phyloP scores from a whole-genome alignment of 2,797 vertebrate species.

The Cyclopterus lumpus region DNA sequence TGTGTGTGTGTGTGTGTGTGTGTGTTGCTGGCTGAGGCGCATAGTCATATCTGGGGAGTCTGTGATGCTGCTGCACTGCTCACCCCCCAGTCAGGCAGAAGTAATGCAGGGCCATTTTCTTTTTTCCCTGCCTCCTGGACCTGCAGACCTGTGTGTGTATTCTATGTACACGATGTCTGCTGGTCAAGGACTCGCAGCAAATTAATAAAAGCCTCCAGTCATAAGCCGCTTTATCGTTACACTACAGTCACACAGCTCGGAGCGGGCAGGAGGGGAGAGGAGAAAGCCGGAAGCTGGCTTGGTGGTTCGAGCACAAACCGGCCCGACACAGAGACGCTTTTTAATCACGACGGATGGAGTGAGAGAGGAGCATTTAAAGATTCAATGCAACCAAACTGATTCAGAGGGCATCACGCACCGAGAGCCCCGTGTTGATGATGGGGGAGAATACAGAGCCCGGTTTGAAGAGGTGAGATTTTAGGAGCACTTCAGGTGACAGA shows the following conservation, averaged over 20 bases:
- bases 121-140: slow-evolving; percentile 58
- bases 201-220: slow-evolving; percentile 53
- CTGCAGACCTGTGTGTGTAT: slow-evolving; percentile 4
- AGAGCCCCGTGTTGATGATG: neutral
- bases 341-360: neutral
- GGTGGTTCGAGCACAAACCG: neutral
- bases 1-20: slow-evolving; percentile 17
- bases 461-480: neutral
- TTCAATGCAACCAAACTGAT: neutral
- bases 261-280: neutral
- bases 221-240: slow-evolving; percentile 72
- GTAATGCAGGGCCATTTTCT: slow-evolving; percentile 28
- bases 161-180: slow-evolving; percentile 54
- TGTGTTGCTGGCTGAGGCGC: slow-evolving; percentile 16
- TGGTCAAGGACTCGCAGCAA: slow-evolving; percentile 60
- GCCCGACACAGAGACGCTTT: neutral
- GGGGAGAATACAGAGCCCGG: neutral
- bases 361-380: neutral
- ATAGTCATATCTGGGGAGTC: slow-evolving; percentile 28
- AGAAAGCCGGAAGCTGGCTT: slow-evolving; percentile 1
- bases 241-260: slow-evolving; percentile 68
- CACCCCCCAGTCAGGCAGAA: slow-evolving; percentile 2
- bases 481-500: neutral
- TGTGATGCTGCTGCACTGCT: slow-evolving; percentile 16
- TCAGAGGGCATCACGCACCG: neutral